These are phyloP conservation scores for Diachasma alloeum DNA, from an alignment of 1,140 invertebrate species.

Conservation along the genomic window DNA sequence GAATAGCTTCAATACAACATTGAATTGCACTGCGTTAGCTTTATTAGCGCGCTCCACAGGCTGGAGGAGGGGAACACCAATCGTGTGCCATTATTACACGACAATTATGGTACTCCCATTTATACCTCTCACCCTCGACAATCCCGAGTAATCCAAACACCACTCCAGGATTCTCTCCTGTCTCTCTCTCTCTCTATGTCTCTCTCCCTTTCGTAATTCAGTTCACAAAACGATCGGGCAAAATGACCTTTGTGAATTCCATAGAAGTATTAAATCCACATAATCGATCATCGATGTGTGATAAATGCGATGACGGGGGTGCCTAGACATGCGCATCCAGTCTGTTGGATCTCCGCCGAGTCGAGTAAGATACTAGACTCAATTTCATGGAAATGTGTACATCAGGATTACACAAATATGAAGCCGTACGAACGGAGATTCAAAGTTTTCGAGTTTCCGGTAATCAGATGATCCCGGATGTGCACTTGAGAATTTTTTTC, in stretches of 20 bases:
- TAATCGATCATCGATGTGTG: neutral
- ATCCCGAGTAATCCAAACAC: slow-evolving; percentile 2
- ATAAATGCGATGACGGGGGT: neutral
- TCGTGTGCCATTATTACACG: slow-evolving; percentile 6
- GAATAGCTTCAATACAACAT: slow-evolving; percentile 14
- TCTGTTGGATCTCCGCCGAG: neutral
- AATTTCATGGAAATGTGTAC: neutral
- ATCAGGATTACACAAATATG: neutral
- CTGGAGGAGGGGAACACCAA: neutral
- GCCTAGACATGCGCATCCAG: neutral
- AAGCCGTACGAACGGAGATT: neutral
- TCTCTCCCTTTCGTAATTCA: neutral
- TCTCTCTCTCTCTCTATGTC: neutral
- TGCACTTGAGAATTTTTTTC: neutral
- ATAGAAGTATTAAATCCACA: neutral
- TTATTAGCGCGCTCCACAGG: slow-evolving; percentile 21
- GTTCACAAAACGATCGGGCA: neutral
- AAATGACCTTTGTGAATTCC: slow-evolving; percentile 9
- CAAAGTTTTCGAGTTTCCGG: neutral
- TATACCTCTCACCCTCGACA: neutral
- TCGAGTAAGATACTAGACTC: neutral
- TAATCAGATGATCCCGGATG: neutral
- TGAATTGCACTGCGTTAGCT: neutral
- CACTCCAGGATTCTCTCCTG: neutral
- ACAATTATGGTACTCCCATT: slow-evolving; percentile 1